Percentiles rank a stretch among this genome's conserved stretches.
Evolutionary conservation across 2,113 vertebrate species (phyloP).

Genomic region (Amblyopsis rosae): DNA sequence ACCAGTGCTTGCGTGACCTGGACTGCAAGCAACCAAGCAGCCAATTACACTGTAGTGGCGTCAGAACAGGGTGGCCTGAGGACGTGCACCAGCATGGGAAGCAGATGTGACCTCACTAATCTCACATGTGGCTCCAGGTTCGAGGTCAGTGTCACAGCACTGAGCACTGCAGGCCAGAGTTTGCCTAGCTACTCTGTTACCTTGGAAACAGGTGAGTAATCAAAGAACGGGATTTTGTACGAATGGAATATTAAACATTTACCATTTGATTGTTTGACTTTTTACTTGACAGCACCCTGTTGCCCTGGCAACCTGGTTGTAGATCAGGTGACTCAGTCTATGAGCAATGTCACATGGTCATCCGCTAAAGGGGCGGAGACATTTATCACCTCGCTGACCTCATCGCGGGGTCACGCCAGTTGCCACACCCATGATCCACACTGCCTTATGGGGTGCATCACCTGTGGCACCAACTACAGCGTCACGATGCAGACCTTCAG

Average conservation of each 20-base stretch:
- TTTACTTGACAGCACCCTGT: slow-evolving; percentile 81
- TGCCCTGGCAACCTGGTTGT: slow-evolving; percentile 81
- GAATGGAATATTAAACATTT: too few species aligned
- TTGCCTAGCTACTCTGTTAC: slow-evolving; percentile 85
- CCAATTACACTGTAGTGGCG: slow-evolving; percentile 77
- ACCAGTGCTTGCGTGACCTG: slow-evolving; percentile 77
- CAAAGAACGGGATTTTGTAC: too few species aligned
- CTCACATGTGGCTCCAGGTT: slow-evolving; percentile 85
- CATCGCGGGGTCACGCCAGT: slow-evolving; percentile 78
- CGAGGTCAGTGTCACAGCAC: slow-evolving; percentile 81
- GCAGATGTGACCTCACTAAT: slow-evolving; percentile 75
- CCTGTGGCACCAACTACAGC: slow-evolving; percentile 86
- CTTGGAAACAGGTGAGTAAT: slow-evolving; percentile 83
- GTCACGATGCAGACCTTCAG: slow-evolving; percentile 85
- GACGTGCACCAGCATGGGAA: slow-evolving; percentile 70
- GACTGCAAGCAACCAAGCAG: slow-evolving; percentile 71
- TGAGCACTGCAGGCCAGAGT: slow-evolving; percentile 77
- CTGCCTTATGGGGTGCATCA: slow-evolving; percentile 92
- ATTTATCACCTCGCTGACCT: slow-evolving; percentile 78
- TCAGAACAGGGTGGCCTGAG: slow-evolving; percentile 54
- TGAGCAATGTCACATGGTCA: slow-evolving; percentile 88
- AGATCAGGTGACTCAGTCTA: slow-evolving; percentile 85
- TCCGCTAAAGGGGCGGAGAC: slow-evolving; percentile 76
- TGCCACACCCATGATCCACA: slow-evolving; percentile 86
- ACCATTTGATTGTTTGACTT: too few species aligned